Evolutionary conservation across 1,140 invertebrate species (phyloP), one percentile per base, ranked within the genome.

Genomic region (Drosophila ohnishii): DNA sequence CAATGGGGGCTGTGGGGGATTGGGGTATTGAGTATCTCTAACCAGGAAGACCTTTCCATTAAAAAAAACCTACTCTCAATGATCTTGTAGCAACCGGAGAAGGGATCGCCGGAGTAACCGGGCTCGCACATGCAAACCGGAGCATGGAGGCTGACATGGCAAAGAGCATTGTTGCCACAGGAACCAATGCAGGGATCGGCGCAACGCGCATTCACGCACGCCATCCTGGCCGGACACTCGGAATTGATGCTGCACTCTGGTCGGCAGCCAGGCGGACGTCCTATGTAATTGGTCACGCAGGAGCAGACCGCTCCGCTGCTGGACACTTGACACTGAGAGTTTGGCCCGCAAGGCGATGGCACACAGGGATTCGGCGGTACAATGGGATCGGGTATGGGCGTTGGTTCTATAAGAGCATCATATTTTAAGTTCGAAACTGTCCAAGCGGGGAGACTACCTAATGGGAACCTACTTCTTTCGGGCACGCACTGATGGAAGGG

Each of bases 101-200:
- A 96, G 5, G 96, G 95, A 93, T 96, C 95, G 16, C 96, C 95
- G 4, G 93, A 94, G 79, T 94, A 96, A 34, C 94, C 95, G 53
- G 92, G 90, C 25, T 94, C 93, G 81, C 95, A 96, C 51, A 93
- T 93, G 91, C 96, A 96, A 60, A 94, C 92, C 3, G 95, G 94
- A 30, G 93, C 93, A 87, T 96, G 95, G 81, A 95, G 95, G 19
- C 95, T 93, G 42, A 96, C 95, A 57, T 92, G 93, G 85, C 96
- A 96, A 16, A 93, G 81, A 6, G 96, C 95, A 77, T 94, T 94
- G 44, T 93, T 91, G 42, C 95, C 95, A 81, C 96, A 96, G 7
- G 95, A 95, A 42, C 95, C 95, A 50, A 93, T 92, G 80, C 95
- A 96, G n/a, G 95, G 95, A 92, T 96, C 94, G 42, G 92, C 92